phyloP scores from a whole-genome alignment of 2,113 vertebrate species.

The Bufo bufo region DNA sequence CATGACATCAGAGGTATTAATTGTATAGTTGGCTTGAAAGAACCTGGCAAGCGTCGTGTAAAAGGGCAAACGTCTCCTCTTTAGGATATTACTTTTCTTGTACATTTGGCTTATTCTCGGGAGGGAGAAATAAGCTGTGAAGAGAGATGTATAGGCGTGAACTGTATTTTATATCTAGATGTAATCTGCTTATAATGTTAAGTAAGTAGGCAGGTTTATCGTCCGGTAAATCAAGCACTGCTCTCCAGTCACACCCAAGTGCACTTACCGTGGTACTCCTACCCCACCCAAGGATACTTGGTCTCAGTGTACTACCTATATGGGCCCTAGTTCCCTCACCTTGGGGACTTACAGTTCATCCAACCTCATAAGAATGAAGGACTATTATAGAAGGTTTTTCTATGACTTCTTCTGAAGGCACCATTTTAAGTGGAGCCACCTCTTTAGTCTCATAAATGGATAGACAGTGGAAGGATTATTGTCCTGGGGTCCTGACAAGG shows the following conservation, averaged over 20 bases:
- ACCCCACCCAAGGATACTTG: background rate
- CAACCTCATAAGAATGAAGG: too few relatives aligned
- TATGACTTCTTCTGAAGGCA: too few relatives aligned
- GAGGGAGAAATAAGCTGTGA: background rate
- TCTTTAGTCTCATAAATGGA: too few relatives aligned
- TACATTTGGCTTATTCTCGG: background rate
- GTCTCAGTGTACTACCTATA: background rate
- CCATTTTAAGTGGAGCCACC: too few relatives aligned
- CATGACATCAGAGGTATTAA: conserved; percentile 26
- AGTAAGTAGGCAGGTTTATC: background rate
- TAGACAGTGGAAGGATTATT: too few relatives aligned
- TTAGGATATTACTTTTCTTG: conserved; percentile 21
- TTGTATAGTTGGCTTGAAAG: conserved; percentile 15
- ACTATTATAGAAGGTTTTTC: too few relatives aligned
- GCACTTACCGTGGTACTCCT: too few relatives aligned
- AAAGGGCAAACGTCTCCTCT: conserved; percentile 20
- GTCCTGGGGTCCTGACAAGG: too few relatives aligned
- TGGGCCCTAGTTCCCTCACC: background rate
- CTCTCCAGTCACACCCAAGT: background rate
- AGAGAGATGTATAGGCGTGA: background rate
- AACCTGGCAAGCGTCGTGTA: background rate
- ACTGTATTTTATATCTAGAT: background rate
- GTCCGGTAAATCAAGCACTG: background rate
- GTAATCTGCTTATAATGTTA: background rate
- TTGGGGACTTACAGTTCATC: background rate